Evolutionary conservation across 1,140 invertebrate species (phyloP), one percentile per base, ranked within the genome.

Genomic region (Drosophila athabasca): DNA sequence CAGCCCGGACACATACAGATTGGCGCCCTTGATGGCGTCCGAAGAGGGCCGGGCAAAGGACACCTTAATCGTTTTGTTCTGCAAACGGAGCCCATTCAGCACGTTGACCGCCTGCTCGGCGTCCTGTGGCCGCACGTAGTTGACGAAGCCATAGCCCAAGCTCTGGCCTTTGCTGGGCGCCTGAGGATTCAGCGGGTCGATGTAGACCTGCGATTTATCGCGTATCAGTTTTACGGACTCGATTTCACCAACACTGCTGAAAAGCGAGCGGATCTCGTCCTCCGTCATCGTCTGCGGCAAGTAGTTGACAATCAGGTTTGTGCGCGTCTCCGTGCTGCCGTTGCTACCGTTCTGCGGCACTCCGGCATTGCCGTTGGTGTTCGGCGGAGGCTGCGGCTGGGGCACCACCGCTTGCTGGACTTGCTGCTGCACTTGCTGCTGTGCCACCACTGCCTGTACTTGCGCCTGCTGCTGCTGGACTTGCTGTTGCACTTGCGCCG

Each of bases 21-120:
- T 97, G 74, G 96, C 96, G 70, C 96, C 96, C 93, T 97, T 97
- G 80, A 97, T 97, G 60, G 95, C 95, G 92, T 97, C 97, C 83
- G 95, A 96, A 90, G 95, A 96, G 39, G 97, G 97, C 75, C 96
- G 94, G 62, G 96, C 96, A 92, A 96, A 96, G 60, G 97, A 97
- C 45, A 97, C 96, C 94, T 97, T 97, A 70, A 97, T 97, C 26
- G 96, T 96, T 93, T 97, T 97, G 92, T 97, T 97, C 91, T 97
- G 96, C 66, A 97, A 93, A 62, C 96, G 93, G 62, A 97, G 93
- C 24, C 96, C 96, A 92, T 97, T 97, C n/a, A 97, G 93, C 44
- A 96, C 96, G 90, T 95, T 96, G 35, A 97, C 96, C n/a, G 97
- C 97, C 92, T 96, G 96, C 69, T 96, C 95, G 13, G 97, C 97